Conservation (phyloP, 2,888 invertebrate genomes). For the Tipula confusa region DNA sequence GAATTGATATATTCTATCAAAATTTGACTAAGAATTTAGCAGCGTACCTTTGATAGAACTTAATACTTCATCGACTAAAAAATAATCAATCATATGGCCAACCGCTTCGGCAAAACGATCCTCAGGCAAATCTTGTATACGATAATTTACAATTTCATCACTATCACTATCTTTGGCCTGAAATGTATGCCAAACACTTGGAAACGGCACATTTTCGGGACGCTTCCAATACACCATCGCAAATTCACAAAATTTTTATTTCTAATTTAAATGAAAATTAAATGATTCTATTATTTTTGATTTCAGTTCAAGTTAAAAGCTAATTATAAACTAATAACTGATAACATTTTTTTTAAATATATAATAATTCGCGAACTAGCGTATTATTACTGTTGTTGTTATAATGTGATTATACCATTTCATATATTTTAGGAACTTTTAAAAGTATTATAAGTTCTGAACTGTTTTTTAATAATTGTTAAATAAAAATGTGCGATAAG, state of each 20-base stretch:
- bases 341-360: neutral
- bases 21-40: neutral
- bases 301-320: neutral
- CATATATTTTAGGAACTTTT: no score
- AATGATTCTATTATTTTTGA: neutral
- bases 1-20: neutral
- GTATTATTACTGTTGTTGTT: no score
- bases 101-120: constrained; percentile 50
- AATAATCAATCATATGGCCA: constrained; percentile 49
- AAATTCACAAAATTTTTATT: neutral
- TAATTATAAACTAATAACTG: neutral
- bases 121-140: constrained; percentile 53
- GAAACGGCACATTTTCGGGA: constrained; percentile 47
- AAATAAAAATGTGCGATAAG: no score
- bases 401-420: no score
- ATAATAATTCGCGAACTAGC: neutral
- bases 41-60: constrained; percentile 43
- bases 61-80: constrained; percentile 54
- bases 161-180: neutral
- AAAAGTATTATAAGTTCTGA: no score
- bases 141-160: constrained; percentile 45
- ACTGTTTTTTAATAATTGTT: no score
- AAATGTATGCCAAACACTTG: constrained; percentile 41
- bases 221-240: constrained; percentile 45
- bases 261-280: neutral